A percentile compares a stretch with the other conserved stretches of the same genome.
phyloP scores from a whole-genome alignment of 2,888 invertebrate genomes.

The Drosophila anceps region DNA sequence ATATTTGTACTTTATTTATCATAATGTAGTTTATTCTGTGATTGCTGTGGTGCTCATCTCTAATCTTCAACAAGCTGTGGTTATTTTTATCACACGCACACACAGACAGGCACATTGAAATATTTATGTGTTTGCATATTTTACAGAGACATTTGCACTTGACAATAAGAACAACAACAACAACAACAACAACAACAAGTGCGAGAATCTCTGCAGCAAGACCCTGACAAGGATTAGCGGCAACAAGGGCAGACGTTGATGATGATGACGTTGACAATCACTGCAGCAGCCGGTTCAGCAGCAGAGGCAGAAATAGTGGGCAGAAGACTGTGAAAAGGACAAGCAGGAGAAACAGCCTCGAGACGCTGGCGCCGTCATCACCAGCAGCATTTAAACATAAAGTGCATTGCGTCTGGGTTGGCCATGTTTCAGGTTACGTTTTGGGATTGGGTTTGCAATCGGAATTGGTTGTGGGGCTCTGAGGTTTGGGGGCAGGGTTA shows the following conservation, averaged over 20 bases:
- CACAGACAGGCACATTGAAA: slow-evolving; percentile 55
- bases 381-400: slow-evolving; percentile 66
- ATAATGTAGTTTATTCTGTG: slow-evolving; percentile 21
- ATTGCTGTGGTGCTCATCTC: slow-evolving; percentile 61
- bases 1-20: background rate
- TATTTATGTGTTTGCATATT: slow-evolving; percentile 80
- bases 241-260: slow-evolving; percentile 49
- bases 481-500: slow-evolving; percentile 19
- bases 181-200: slow-evolving; percentile 40
- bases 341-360: slow-evolving; percentile 40
- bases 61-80: slow-evolving; percentile 28
- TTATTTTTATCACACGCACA: slow-evolving; percentile 48
- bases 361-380: slow-evolving; percentile 62
- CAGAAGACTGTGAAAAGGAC: slow-evolving; percentile 1
- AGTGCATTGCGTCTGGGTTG: slow-evolving; percentile 71
- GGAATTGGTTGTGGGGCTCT: slow-evolving; percentile 31
- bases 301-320: background rate
- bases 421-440: slow-evolving; percentile 56
- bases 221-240: slow-evolving; percentile 67
- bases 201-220: slow-evolving; percentile 39
- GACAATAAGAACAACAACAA: slow-evolving; percentile 70
- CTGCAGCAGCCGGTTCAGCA: slow-evolving; percentile 45
- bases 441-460: slow-evolving; percentile 36
- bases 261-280: slow-evolving; percentile 66
- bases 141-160: slow-evolving; percentile 75